Evolutionary conservation across 2,888 invertebrate species (phyloP), one percentile per base, ranked within the genome.

Genomic region (Pollenia labialis): DNA sequence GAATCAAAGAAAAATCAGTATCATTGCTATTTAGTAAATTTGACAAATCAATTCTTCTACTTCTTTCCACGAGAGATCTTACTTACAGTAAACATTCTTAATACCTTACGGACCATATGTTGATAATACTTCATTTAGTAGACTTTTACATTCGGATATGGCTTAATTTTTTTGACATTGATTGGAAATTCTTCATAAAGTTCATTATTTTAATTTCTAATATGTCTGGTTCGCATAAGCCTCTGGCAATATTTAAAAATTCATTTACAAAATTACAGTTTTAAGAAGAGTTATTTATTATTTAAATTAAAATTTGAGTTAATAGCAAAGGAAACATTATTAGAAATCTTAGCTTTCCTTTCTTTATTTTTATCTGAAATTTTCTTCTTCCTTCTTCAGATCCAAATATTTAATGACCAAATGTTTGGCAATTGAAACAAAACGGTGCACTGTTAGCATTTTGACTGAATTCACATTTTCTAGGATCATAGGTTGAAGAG

Each of bases 1-100:
- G 58, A 40, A 58, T 58, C 12, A 58, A 58, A 40, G 32, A 40
- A 14, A 58, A 58, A 40, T 58, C 58, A 58, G 40, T 58, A 58
- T 40, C 40, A 58, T 56, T 23, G 16, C 11, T 2, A 46, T 50
- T 50, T 11, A 50, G 14, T 50, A 12, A 50, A 6, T 50, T 54
- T 16, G 14, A 54, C 16, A 54, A 54, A 54, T 54, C n/a, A 6
- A 54, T 54, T 54, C n/a, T 54, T 54, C 52, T 54, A 54, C n/a
- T 54, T 54, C 16, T 16, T 54, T 54, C 52, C 6, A 16, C 16
- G 16, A 54, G 52, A n/a, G 52, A 16, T 54, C 52, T 54, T 8
- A 54, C 52, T 16, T 54, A 6, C 11, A 54, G 4, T 12, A 4
- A 1, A 12, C 11, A 50, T 23, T 23, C 18, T 23, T 23, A 23